Conservation (phyloP, 2,888 invertebrate genomes). For the Eurytoma adleriae region DNA sequence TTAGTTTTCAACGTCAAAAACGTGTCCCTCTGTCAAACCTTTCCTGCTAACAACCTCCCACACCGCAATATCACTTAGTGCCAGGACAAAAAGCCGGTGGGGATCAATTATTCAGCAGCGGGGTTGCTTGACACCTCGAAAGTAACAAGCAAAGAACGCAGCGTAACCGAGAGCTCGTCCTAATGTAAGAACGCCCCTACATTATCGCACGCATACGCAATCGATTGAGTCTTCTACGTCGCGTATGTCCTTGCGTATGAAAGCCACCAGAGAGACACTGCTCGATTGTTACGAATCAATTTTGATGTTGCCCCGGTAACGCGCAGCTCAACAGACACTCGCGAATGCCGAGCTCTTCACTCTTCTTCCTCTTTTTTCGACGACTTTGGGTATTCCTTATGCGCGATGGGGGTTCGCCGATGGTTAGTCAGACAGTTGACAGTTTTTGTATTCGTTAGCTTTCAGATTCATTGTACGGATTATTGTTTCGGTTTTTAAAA, state of each 20-base stretch:
- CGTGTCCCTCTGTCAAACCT: no score
- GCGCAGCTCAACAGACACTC: slow-evolving; percentile 69
- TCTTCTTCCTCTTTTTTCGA: neutral
- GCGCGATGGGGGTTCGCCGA: neutral
- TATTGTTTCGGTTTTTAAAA: no score
- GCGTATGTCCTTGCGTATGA: neutral
- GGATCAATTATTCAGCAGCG: no score
- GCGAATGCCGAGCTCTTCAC: neutral
- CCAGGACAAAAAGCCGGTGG: no score
- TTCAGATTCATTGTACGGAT: no score
- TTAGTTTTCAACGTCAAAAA: no score
- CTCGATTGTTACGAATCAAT: slow-evolving; percentile 66
- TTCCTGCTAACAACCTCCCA: no score
- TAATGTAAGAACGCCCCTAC: neutral
- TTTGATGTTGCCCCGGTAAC: slow-evolving; percentile 71
- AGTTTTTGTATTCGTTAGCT: no score
- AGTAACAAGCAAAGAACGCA: neutral
- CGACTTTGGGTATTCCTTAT: neutral
- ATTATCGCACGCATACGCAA: neutral
- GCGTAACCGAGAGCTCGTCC: neutral
- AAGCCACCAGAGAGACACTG: neutral
- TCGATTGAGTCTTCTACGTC: neutral
- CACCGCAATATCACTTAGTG: no score
- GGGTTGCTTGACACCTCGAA: no score
- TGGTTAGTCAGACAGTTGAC: no score